phyloP scores from a whole-genome alignment of 2,113 vertebrate species.

The Ancistrus triradiatus region DNA sequence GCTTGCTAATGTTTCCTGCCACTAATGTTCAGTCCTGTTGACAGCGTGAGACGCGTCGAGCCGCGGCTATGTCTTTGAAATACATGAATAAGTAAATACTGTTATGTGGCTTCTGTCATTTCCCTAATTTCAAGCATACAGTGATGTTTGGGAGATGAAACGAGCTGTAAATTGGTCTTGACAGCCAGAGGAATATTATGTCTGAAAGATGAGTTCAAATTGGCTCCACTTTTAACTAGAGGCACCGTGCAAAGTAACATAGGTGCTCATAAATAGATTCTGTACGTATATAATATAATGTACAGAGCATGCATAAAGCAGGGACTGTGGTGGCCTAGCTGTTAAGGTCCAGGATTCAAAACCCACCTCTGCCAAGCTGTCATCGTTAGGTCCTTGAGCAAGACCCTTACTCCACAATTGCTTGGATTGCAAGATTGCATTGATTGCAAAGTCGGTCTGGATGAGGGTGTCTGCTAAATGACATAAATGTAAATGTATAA shows the following conservation, averaged over 20 bases:
- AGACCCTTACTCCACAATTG: too few relatives aligned
- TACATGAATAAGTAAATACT: slow-evolving; percentile 56
- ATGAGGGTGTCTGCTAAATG: too few relatives aligned
- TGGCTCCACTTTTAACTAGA: slow-evolving; percentile 38
- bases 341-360: too few relatives aligned
- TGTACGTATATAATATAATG: too few relatives aligned
- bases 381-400: too few relatives aligned
- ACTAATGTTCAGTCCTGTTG: slow-evolving; percentile 50
- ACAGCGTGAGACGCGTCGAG: slow-evolving; percentile 41
- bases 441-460: too few relatives aligned
- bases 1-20: slow-evolving; percentile 54
- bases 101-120: slow-evolving; percentile 61
- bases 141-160: slow-evolving; percentile 65
- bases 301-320: too few relatives aligned
- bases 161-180: slow-evolving; percentile 56
- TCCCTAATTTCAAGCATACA: slow-evolving; percentile 59
- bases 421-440: too few relatives aligned
- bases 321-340: too few relatives aligned
- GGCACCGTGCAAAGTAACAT: background rate
- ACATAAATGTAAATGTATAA: too few relatives aligned
- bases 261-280: background rate
- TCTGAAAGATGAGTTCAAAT: slow-evolving; percentile 52
- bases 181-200: slow-evolving; percentile 56
- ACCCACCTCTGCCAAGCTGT: too few relatives aligned
- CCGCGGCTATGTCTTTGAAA: slow-evolving; percentile 55